Conservation (phyloP, 1,140 invertebrate genomes). For the Drosophila pseudoobscura region DNA sequence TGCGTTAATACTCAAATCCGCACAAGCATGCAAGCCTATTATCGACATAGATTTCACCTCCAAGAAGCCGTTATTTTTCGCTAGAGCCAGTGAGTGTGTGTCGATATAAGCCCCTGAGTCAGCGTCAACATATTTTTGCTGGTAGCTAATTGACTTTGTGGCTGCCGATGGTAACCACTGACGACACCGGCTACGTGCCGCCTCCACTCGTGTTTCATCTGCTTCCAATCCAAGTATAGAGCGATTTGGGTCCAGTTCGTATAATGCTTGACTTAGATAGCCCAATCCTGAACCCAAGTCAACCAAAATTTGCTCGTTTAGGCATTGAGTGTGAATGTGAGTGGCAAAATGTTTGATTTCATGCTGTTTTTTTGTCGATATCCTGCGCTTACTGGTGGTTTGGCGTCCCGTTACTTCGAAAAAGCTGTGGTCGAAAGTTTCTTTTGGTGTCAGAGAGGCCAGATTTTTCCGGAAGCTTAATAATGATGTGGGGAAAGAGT, state of each 20-base stretch:
- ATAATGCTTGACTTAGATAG: slow-evolving; percentile 89
- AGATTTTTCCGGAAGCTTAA: slow-evolving; percentile 40
- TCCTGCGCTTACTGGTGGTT: slow-evolving; percentile 35
- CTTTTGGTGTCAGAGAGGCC: slow-evolving; percentile 59
- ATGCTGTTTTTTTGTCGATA: slow-evolving; percentile 88
- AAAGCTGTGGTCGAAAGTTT: not conserved
- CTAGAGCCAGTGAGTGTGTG: slow-evolving; percentile 72
- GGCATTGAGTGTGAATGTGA: slow-evolving; percentile 85
- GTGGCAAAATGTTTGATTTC: slow-evolving; percentile 87
- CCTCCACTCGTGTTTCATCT: slow-evolving; percentile 85
- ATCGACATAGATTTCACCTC: slow-evolving; percentile 65
- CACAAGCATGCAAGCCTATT: slow-evolving; percentile 92
- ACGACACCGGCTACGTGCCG: slow-evolving; percentile 86
- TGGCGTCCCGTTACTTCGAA: not conserved
- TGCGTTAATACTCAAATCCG: slow-evolving; percentile 90
- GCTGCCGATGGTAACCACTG: slow-evolving; percentile 84
- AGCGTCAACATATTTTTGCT: slow-evolving; percentile 85
- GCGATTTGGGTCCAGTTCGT: slow-evolving; percentile 85
- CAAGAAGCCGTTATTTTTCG: slow-evolving; percentile 43
- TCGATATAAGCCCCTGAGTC: slow-evolving; percentile 84
- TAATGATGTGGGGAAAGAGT: slow-evolving; percentile 18
- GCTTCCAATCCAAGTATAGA: slow-evolving; percentile 90
- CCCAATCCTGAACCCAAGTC: slow-evolving; percentile 94
- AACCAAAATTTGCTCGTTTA: slow-evolving; percentile 85
- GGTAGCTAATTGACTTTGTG: slow-evolving; percentile 85